Base-by-base conservation (phyloP, 53 echinoderm and acorn worm species). In the Luidia sarsii region DNA sequence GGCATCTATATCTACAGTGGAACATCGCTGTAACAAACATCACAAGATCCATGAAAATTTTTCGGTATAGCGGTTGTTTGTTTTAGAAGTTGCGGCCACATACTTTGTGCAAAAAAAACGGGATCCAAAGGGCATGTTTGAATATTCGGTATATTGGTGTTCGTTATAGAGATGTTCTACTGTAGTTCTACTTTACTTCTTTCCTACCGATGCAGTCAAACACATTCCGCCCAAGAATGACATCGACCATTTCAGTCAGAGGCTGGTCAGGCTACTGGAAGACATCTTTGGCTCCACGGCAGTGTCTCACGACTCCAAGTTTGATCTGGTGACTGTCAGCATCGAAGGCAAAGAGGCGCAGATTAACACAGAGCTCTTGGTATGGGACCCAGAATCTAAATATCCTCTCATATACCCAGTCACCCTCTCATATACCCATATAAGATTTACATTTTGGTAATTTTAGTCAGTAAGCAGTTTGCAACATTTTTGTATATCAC, bases 171-270 rank as follows among this genome's bases (percentile, higher is more conserved):
- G 9, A 39, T 37, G 39, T 22, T 7, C 20, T 51, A 20, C 7
- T 18, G 3, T 9, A 51, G 20, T 15, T 51, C 3, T 5, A 51
- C 51, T 30, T 59, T 21, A 11, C 29, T 8, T 25, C n/a, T n/a
- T n/a, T n/a, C n/a, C n/a, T n/a, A n/a, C n/a, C n/a, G n/a, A n/a
- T 52, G 10, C 64, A 92, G 91, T 94, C 50, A 86, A 91, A 43
- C 86, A 85, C 39, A 62, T 88, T 11, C 94, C 94, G 4, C 91
- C 91, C 10, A 92, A 92, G 86, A 92, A 92, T 61, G 90, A 95
- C 68, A 75, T 88, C 14, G 87, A 89, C 22, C 82, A 92, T 16
- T 92, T 92, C 82, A 84, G 87, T 31, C 92, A 90, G 35, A 70
- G 95, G 9, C 70, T 95, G 21, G 70, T 72, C 49, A 79, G 80